These are phyloP conservation scores for Leucania comma DNA, from an alignment of 2,888 invertebrate species.

Conservation along the genomic window DNA sequence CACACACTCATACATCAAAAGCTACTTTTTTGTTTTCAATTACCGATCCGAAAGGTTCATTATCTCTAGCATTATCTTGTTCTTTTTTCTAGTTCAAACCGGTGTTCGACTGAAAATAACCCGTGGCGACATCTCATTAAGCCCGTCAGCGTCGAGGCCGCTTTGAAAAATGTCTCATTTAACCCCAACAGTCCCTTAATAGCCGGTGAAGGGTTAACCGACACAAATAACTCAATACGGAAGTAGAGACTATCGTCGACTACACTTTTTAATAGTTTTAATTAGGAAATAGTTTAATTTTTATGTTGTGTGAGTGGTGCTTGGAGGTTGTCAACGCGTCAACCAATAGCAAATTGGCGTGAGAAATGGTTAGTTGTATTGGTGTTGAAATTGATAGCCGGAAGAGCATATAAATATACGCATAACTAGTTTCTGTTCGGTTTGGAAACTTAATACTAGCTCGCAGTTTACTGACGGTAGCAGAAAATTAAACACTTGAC, in stretches of 20 bases:
- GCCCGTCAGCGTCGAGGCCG: constrained; percentile 82
- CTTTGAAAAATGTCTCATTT: constrained; percentile 90
- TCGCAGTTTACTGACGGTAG: constrained; percentile 41
- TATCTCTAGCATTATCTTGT: constrained; percentile 70
- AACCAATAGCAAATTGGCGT: constrained; percentile 83
- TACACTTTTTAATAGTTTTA: constrained; percentile 88
- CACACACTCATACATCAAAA: constrained; percentile 42
- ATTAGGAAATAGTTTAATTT: constrained; percentile 90
- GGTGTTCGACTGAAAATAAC: constrained; percentile 86
- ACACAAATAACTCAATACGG: constrained; percentile 88
- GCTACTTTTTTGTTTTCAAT: constrained; percentile 73
- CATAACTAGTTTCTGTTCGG: constrained; percentile 62
- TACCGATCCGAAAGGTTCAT: constrained; percentile 71
- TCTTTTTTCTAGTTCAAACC: constrained; percentile 69
- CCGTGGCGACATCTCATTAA: constrained; percentile 89
- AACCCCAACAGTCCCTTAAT: constrained; percentile 88
- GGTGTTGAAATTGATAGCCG: constrained; percentile 70
- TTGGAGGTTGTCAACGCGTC: constrained; percentile 76
- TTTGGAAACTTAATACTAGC: constrained; percentile 56
- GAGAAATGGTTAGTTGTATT: constrained; percentile 79
- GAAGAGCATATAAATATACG: constrained; percentile 65
- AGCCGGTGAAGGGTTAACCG: constrained; percentile 88
- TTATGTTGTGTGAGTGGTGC: constrained; percentile 78
- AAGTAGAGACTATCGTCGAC: constrained; percentile 83
- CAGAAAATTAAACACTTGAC: constrained; percentile 35